These are phyloP conservation scores for Athripsodes cinereus DNA, from an alignment of 2,888 invertebrate genomes.

Conservation along the genomic window DNA sequence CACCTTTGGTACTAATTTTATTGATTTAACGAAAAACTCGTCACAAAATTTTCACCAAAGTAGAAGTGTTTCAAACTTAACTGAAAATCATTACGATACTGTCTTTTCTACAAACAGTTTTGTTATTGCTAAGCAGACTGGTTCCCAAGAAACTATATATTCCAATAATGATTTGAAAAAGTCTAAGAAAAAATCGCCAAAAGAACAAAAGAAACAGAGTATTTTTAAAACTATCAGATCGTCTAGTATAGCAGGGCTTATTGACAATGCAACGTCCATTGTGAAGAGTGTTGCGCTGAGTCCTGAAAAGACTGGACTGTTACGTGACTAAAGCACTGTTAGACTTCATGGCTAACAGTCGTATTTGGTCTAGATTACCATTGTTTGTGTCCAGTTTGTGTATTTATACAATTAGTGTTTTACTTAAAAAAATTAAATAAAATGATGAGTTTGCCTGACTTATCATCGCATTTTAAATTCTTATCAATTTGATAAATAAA, in stretches of 20 bases:
- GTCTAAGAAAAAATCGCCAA: constrained; percentile 29
- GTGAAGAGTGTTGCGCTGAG: constrained; percentile 29
- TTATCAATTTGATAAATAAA: too few species aligned
- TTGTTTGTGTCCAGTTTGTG: too few species aligned
- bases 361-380: too few species aligned
- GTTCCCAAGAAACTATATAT: constrained; percentile 32
- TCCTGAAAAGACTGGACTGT: constrained; percentile 39
- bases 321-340: not conserved
- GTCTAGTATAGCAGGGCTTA: constrained; percentile 38
- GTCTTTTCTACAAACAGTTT: constrained; percentile 46
- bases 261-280: constrained; percentile 30
- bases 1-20: constrained; percentile 1
- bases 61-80: constrained; percentile 32
- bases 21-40: not conserved
- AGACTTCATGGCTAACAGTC: too few species aligned
- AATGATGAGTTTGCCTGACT: too few species aligned
- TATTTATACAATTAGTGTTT: too few species aligned
- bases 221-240: constrained; percentile 40
- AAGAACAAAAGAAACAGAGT: constrained; percentile 33
- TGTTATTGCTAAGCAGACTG: constrained; percentile 37
- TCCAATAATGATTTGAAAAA: constrained; percentile 27
- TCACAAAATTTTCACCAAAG: constrained; percentile 12
- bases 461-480: too few species aligned
- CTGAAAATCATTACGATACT: constrained; percentile 48
- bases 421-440: too few species aligned